A percentile compares a stretch with the other conserved stretches of the same genome.
phyloP scores from a whole-genome alignment of 2,797 vertebrate species.

The Australoheros facetus region DNA sequence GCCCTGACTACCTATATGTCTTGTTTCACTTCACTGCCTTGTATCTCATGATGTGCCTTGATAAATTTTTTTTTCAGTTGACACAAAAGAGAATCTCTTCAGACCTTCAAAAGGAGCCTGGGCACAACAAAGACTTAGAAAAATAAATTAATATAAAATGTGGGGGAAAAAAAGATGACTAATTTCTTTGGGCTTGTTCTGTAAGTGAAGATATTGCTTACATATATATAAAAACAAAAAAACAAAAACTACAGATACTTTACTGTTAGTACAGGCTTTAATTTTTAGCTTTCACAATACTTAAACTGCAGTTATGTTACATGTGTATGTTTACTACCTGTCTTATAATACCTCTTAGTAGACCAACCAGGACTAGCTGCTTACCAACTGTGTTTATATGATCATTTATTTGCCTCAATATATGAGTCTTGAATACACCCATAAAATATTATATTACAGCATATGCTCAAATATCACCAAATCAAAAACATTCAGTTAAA shows the following conservation, averaged over 20 bases:
- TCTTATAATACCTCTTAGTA: slow-evolving; percentile 3
- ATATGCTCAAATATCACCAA: slow-evolving; percentile 5
- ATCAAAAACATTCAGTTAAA: slow-evolving; percentile 22
- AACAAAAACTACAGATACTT: not conserved
- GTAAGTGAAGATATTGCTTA: not conserved
- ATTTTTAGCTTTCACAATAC: slow-evolving; percentile 7
- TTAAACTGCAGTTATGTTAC: slow-evolving; percentile 4
- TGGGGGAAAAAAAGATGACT: no score
- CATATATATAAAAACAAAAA: no score
- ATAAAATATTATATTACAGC: slow-evolving; percentile 7
- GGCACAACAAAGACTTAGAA: not conserved
- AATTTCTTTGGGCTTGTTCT: no score
- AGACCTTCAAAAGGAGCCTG: not conserved
- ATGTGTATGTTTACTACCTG: slow-evolving; percentile 5
- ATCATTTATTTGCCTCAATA: slow-evolving; percentile 4
- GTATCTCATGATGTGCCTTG: not conserved
- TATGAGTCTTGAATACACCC: not conserved
- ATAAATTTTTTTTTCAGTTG: not conserved
- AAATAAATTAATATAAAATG: not conserved
- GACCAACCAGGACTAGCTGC: not conserved
- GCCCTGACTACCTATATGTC: not conserved
- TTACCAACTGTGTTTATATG: not conserved
- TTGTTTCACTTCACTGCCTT: not conserved
- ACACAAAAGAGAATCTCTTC: not conserved
- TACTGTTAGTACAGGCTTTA: not conserved